Evolutionary conservation across 1,140 invertebrate genomes (phyloP).

Genomic region (Bicyclus anynana): DNA sequence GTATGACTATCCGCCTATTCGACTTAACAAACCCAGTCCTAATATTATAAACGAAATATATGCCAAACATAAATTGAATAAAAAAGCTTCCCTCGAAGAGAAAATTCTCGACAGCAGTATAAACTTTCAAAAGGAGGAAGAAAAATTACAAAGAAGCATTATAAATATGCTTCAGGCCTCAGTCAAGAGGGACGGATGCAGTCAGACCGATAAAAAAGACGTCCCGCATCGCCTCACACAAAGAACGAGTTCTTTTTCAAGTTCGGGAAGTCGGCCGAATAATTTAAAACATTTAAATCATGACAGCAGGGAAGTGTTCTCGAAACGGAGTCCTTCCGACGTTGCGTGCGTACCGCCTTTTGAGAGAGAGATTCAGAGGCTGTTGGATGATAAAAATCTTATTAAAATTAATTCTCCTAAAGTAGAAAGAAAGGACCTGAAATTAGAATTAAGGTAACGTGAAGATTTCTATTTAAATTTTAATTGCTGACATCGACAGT

Average conservation of each 20-base stretch:
- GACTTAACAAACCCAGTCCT: constrained; percentile 50
- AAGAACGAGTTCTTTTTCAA: constrained; percentile 71
- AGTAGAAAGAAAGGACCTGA: constrained; percentile 77
- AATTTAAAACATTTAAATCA: constrained; percentile 74
- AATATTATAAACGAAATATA: constrained; percentile 59
- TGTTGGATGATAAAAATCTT: constrained; percentile 84
- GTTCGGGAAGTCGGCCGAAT: constrained; percentile 68
- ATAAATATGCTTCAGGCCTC: constrained; percentile 74
- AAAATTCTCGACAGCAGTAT: constrained; percentile 59
- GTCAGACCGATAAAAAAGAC: constrained; percentile 81
- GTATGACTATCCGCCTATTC: constrained; percentile 62
- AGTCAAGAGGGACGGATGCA: constrained; percentile 79
- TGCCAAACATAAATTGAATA: constrained; percentile 64
- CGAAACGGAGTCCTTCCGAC: constrained; percentile 69
- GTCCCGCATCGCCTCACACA: constrained; percentile 56
- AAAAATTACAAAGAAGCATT: constrained; percentile 70
- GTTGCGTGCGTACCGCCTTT: constrained; percentile 79
- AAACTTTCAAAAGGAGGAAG: constrained; percentile 71
- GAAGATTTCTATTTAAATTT: neutral
- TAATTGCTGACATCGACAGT: neutral
- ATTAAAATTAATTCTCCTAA: constrained; percentile 79
- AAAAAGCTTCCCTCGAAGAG: constrained; percentile 64
- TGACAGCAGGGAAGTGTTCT: constrained; percentile 67
- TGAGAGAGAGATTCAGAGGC: constrained; percentile 85
- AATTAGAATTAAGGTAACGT: constrained; percentile 67